These are phyloP conservation scores for Epizoanthus illoricatus DNA, from an alignment of 92 coral and sea anemone species.

Conservation along the genomic window DNA sequence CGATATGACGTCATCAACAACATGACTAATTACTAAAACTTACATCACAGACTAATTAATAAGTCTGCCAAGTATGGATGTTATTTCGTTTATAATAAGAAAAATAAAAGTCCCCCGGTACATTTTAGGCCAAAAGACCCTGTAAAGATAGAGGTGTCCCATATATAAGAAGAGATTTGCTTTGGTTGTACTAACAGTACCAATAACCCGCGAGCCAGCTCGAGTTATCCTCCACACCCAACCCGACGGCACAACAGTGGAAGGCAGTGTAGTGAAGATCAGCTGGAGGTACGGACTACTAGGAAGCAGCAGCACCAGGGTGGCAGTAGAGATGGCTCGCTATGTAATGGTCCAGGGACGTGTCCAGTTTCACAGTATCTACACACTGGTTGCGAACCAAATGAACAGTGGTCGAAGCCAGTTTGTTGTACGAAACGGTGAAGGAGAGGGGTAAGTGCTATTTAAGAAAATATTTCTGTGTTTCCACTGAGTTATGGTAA, in stretches of 20 bases:
- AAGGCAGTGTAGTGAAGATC: conserved; percentile 28
- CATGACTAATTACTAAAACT: no score
- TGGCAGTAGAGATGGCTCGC: conserved; percentile 51
- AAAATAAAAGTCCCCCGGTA: no score
- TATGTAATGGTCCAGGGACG: conserved; percentile 38
- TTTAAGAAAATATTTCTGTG: no score
- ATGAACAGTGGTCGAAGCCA: conserved; percentile 44
- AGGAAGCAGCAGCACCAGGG: conserved; percentile 37
- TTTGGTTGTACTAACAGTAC: not conserved
- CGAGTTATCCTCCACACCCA: not conserved
- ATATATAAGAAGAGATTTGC: no score
- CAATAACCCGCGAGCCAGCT: not conserved
- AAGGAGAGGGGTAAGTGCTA: conserved; percentile 53
- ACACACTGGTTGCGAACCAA: conserved; percentile 37
- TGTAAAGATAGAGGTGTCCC: no score
- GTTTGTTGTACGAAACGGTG: conserved; percentile 38
- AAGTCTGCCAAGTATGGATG: no score
- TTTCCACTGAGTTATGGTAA: no score
- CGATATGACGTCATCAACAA: no score
- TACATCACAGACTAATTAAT: no score
- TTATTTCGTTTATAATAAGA: no score
- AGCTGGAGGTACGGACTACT: conserved; percentile 45
- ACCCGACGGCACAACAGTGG: conserved; percentile 12
- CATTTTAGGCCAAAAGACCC: no score
- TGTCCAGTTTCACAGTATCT: conserved; percentile 39